A percentile compares a stretch with the other conserved stretches of the same genome.
These are phyloP conservation scores for Apantesis nais DNA, from an alignment of 2,888 invertebrate genomes.

Conservation along the genomic window DNA sequence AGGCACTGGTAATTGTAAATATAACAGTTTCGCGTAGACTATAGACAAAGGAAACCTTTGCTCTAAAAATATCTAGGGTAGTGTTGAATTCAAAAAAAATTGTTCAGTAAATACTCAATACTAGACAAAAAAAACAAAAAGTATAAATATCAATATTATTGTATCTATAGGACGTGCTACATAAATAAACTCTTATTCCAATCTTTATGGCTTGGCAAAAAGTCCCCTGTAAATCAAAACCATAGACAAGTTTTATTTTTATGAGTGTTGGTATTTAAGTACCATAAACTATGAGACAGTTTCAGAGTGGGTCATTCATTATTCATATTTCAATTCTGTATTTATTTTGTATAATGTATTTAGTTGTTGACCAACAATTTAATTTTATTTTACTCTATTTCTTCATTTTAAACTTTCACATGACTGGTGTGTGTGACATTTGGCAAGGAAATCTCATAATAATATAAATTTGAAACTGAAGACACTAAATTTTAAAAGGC, in stretches of 20 bases:
- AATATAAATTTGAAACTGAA: not conserved
- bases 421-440: not conserved
- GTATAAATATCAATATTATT: not conserved
- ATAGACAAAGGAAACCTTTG: not conserved
- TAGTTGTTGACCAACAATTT: not conserved
- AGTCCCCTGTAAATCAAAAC: not conserved
- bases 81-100: not conserved
- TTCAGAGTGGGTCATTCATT: not conserved
- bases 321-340: not conserved
- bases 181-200: not conserved
- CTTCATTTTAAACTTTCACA: not conserved
- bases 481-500: not conserved
- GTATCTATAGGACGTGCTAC: not conserved
- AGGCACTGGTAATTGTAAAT: not conserved
- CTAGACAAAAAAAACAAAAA: not conserved
- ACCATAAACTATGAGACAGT: not conserved
- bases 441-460: not conserved
- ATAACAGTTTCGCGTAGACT: not conserved
- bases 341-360: not conserved
- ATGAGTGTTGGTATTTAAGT: not conserved
- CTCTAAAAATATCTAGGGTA: not conserved
- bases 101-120: conserved; percentile 3
- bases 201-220: not conserved
- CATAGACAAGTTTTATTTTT: not conserved
- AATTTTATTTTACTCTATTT: not conserved